A percentile compares a stretch with the other conserved stretches of the same genome.
Evolutionary conservation across 2,797 vertebrate species (phyloP).

Genomic region (Podarcis siculus): DNA sequence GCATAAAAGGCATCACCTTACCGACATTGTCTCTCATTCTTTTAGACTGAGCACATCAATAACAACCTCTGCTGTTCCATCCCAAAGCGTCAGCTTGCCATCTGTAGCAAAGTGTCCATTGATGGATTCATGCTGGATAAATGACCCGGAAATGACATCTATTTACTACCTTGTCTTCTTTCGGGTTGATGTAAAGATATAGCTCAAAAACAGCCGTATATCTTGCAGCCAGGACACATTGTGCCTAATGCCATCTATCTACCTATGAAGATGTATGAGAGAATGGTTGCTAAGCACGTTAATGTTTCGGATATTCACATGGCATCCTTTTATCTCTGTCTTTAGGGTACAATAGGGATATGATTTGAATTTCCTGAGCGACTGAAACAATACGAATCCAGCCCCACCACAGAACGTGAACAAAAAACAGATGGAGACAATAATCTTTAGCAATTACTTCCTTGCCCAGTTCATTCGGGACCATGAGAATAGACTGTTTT

Average conservation of each 20-base stretch:
- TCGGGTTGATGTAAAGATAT: not conserved
- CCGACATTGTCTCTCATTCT: not conserved
- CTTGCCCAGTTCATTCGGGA: not conserved
- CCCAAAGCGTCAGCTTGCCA: not conserved
- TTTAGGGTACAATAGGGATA: not conserved
- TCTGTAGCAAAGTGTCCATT: not conserved
- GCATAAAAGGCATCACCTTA: not conserved
- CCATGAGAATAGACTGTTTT: not conserved
- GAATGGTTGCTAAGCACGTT: not conserved
- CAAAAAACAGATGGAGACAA: not conserved
- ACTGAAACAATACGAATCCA: not conserved
- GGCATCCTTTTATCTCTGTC: not conserved
- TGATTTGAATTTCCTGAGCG: constrained; percentile 13
- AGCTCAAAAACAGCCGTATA: not conserved
- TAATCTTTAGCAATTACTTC: constrained; percentile 1
- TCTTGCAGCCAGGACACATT: not conserved
- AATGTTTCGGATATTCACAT: not conserved
- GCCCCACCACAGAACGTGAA: not conserved
- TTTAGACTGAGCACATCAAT: not conserved
- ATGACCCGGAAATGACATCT: not conserved
- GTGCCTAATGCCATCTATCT: not conserved
- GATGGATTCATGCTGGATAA: not conserved
- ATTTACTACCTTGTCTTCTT: not conserved
- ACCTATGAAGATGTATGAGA: not conserved
- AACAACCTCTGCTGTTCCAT: not conserved